Conservation (phyloP, 2,888 invertebrate genomes). For the Rotaria macrura region DNA sequence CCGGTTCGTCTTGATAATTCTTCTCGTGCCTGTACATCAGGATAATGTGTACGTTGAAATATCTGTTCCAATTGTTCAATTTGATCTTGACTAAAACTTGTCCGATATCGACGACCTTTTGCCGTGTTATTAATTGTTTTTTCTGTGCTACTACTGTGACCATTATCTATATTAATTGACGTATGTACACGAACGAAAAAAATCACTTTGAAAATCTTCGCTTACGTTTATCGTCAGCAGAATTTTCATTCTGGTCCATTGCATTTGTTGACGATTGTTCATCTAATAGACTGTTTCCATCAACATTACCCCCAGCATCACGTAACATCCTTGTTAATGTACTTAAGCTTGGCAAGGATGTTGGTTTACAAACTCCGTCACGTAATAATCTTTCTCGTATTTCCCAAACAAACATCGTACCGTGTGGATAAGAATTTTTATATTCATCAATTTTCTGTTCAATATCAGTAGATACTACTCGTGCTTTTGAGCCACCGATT, state of each 20-base stretch:
- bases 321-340: not conserved
- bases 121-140: not conserved
- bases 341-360: not conserved
- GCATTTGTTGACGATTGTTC: not conserved
- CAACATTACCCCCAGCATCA: not conserved
- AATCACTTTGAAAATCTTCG: not conserved
- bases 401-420: slow-evolving; percentile 28
- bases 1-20: slow-evolving; percentile 31
- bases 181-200: not conserved
- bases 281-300: not conserved
- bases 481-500: slow-evolving; percentile 75
- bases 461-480: slow-evolving; percentile 63
- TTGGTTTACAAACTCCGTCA: not conserved
- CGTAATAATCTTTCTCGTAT: slow-evolving; percentile 13
- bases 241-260: not conserved
- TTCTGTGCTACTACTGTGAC: not conserved
- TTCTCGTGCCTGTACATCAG: slow-evolving; percentile 22
- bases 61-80: not conserved
- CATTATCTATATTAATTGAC: not conserved
- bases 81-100: slow-evolving; percentile 12
- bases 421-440: slow-evolving; percentile 24
- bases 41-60: not conserved
- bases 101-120: not conserved
- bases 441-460: slow-evolving; percentile 29
- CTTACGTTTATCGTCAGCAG: not conserved